phyloP scores from a whole-genome alignment of 2,797 vertebrate genomes.

The Crypturellus tataupa region DNA sequence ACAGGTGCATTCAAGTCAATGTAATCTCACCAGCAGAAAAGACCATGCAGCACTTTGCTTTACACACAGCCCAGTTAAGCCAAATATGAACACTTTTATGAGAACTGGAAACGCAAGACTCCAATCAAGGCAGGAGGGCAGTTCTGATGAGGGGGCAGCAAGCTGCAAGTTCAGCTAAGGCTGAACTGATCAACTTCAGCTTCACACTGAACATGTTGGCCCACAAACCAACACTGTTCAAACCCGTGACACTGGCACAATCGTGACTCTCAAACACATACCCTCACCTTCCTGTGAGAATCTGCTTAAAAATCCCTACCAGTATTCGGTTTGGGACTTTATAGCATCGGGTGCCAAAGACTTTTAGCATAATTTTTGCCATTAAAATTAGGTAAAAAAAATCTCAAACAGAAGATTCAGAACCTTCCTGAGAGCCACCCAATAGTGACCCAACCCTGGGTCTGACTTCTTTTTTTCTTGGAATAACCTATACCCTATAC shows the following conservation, averaged over 20 bases:
- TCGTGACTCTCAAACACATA: not conserved
- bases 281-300: not conserved
- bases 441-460: not conserved
- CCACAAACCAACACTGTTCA: not conserved
- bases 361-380: not conserved
- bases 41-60: not conserved
- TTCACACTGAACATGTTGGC: not conserved
- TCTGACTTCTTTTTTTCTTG: not conserved
- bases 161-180: not conserved
- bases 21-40: not conserved
- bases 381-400: not conserved
- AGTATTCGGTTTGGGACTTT: not conserved
- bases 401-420: not conserved
- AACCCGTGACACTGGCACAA: not conserved
- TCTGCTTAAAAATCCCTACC: not conserved
- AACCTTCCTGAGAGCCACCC: not conserved
- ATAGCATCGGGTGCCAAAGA: not conserved
- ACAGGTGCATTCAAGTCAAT: not conserved
- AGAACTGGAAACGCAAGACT: not conserved
- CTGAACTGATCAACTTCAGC: not conserved
- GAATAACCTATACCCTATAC: not conserved
- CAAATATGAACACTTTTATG: not conserved
- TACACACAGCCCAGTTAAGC: not conserved
- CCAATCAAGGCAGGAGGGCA: not conserved
- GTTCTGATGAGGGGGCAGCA: accelerated